These are phyloP conservation scores for Pammene fasciana DNA, from an alignment of 2,888 invertebrate species.

Conservation along the genomic window DNA sequence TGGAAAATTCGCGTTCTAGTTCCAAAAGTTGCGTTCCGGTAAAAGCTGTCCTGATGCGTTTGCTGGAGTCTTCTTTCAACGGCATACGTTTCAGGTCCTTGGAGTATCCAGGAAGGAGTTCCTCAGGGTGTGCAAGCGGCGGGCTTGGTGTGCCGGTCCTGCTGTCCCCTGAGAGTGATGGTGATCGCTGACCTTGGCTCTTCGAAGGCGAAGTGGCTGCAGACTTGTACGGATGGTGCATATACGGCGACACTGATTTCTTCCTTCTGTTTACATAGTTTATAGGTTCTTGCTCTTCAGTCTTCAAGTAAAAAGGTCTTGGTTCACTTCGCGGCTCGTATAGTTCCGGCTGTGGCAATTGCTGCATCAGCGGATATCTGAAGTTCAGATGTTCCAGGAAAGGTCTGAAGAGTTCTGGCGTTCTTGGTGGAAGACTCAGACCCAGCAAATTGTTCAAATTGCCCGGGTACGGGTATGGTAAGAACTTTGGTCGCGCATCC, in stretches of 20 bases:
- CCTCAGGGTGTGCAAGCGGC: slow-evolving; percentile 74
- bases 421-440: slow-evolving; percentile 82
- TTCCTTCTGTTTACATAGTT: slow-evolving; percentile 68
- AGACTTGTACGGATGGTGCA: slow-evolving; percentile 73
- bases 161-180: slow-evolving; percentile 75
- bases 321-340: slow-evolving; percentile 61
- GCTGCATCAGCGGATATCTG: slow-evolving; percentile 72
- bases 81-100: slow-evolving; percentile 76
- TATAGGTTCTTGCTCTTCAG: slow-evolving; percentile 67
- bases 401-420: slow-evolving; percentile 78
- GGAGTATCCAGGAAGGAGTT: slow-evolving; percentile 73
- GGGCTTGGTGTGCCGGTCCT: slow-evolving; percentile 84
- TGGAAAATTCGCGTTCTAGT: slow-evolving; percentile 93
- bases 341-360: slow-evolving; percentile 69
- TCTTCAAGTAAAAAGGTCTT: slow-evolving; percentile 64
- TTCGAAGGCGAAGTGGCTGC: slow-evolving; percentile 68
- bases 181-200: slow-evolving; percentile 73
- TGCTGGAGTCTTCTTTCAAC: slow-evolving; percentile 87
- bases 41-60: slow-evolving; percentile 96
- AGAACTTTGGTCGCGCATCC: slow-evolving; percentile 74
- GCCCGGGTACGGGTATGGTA: slow-evolving; percentile 85
- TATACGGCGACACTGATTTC: slow-evolving; percentile 74
- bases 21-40: slow-evolving; percentile 94
- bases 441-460: slow-evolving; percentile 86
- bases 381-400: slow-evolving; percentile 76